Evolutionary conservation across 2,797 vertebrate species (phyloP).

Genomic region (Eulemur albifrons): DNA sequence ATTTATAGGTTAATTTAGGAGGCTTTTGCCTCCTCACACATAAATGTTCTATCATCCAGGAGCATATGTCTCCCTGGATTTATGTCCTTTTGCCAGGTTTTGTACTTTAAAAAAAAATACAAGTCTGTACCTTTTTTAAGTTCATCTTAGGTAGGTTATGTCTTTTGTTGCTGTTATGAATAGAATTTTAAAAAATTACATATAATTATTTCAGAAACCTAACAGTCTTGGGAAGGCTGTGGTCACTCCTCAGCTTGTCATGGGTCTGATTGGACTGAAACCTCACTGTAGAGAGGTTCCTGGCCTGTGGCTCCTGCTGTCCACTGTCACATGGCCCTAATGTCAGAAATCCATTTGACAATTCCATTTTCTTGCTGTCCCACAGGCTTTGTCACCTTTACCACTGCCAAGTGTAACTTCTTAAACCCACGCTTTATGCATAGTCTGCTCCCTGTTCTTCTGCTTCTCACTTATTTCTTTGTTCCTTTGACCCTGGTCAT

Average conservation of each 20-base stretch:
- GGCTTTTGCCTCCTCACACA: background rate
- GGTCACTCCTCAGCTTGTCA: background rate
- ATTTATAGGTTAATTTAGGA: background rate
- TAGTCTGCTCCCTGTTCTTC: background rate
- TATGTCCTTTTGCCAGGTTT: background rate
- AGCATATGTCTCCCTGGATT: background rate
- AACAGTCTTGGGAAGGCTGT: background rate
- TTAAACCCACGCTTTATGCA: rapidly evolving
- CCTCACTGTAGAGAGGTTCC: too few species aligned
- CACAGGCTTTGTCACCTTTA: background rate
- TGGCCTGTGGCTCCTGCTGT: rapidly evolving
- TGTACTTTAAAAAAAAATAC: background rate
- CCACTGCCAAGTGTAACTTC: background rate
- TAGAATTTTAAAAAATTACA: background rate
- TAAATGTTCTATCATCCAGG: background rate
- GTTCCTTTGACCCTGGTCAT: background rate
- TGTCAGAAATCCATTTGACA: background rate
- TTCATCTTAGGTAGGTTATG: background rate
- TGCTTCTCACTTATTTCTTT: background rate
- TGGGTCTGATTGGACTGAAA: background rate
- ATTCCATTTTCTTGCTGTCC: rapidly evolving
- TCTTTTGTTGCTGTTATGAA: background rate
- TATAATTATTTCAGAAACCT: background rate
- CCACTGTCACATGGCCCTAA: background rate
- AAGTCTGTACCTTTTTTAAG: background rate